A percentile compares a stretch with the other conserved stretches of the same genome.
Evolutionary conservation across 2,113 vertebrate genomes (phyloP).

Genomic region (Epinephelus cyanopodus): DNA sequence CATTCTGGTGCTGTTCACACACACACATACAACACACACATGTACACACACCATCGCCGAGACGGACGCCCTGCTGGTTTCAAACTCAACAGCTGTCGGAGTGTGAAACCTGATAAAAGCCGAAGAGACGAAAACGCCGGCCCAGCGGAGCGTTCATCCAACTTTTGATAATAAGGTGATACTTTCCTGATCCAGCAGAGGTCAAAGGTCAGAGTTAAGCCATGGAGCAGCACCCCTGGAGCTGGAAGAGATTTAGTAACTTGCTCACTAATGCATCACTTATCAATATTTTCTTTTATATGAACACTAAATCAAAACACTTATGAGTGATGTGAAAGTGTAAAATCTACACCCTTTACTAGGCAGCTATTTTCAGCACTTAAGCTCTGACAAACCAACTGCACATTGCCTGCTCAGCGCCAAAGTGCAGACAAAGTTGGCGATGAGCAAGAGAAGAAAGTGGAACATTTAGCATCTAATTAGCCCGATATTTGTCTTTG

Average conservation of each 20-base stretch:
- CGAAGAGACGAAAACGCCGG: constrained; percentile 25
- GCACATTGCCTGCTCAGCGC: neutral
- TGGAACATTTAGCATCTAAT: neutral
- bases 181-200: constrained; percentile 51
- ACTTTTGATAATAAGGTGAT: constrained; percentile 68
- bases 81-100: constrained; percentile 66
- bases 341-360: neutral
- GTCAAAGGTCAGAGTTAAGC: constrained; percentile 57
- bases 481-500: neutral
- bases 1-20: constrained; percentile 52
- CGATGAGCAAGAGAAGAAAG: neutral
- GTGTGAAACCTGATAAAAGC: constrained; percentile 74
- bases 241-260: constrained; percentile 42
- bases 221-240: constrained; percentile 1
- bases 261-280: constrained; percentile 14
- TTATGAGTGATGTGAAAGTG: neutral
- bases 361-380: neutral
- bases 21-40: constrained; percentile 25
- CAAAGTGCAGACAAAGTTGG: neutral
- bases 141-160: constrained; percentile 2
- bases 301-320: constrained; percentile 18
- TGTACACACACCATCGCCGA: constrained; percentile 13
- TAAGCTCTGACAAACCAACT: neutral
- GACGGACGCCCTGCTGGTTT: constrained; percentile 51
- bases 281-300: constrained; percentile 43